Percentiles rank a stretch among this genome's conserved stretches.
Conservation (phyloP, 2,113 vertebrate species). For the Dromiciops gliroides region DNA sequence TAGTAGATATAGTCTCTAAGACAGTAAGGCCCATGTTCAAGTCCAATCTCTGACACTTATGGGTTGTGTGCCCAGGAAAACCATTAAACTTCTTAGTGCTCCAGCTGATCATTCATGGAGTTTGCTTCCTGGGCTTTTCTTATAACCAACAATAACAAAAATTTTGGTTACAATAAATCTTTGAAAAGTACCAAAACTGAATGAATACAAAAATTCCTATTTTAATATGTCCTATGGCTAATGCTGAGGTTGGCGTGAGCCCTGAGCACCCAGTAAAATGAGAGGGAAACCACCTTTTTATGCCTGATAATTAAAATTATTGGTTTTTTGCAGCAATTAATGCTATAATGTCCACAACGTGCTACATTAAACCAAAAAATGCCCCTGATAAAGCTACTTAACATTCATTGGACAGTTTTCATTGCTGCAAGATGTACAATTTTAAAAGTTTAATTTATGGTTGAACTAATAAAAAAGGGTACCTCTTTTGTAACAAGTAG, state of each 20-base stretch:
- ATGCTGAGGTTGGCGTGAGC: not conserved
- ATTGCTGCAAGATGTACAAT: not conserved
- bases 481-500: not conserved
- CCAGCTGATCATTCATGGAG: not conserved
- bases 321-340: not conserved
- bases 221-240: constrained; percentile 28
- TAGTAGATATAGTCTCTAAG: not conserved
- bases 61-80: not conserved
- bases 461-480: not conserved
- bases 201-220: not conserved
- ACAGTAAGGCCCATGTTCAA: not conserved
- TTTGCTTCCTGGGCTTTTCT: not conserved
- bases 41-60: not conserved
- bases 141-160: not conserved
- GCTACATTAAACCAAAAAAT: constrained; percentile 12
- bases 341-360: not conserved
- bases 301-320: not conserved
- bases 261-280: not conserved
- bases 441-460: not conserved
- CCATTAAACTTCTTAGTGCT: not conserved
- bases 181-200: not conserved
- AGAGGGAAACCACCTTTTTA: not conserved
- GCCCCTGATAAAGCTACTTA: constrained; percentile 34
- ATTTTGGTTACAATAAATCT: not conserved
- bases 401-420: constrained; percentile 33